Evolutionary conservation across 1,140 invertebrate species (phyloP).

Genomic region (Hyposmocoma kahamanoa): DNA sequence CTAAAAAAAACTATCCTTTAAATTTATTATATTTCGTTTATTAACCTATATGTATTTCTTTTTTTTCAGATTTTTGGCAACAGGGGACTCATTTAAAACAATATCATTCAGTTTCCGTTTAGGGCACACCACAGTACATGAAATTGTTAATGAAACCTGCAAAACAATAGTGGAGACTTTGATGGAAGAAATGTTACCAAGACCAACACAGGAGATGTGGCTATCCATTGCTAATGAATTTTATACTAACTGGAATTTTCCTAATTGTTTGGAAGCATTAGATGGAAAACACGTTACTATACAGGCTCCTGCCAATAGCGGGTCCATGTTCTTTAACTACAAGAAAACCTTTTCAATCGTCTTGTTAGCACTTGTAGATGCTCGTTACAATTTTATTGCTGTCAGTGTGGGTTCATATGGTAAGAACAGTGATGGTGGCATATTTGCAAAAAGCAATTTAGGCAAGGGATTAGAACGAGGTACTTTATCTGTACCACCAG

Average conservation of each 20-base stretch:
- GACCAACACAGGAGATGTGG: conserved; percentile 26
- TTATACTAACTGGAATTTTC: conserved; percentile 60
- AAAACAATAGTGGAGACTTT: background rate
- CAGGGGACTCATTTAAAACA: background rate
- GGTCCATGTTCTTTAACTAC: conserved; percentile 60
- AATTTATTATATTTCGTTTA: too few relatives aligned
- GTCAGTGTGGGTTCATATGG: conserved; percentile 66
- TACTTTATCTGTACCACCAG: background rate
- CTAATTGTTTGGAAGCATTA: conserved; percentile 61
- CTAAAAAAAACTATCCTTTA: too few relatives aligned
- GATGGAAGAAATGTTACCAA: background rate
- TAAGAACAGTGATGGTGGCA: conserved; percentile 49
- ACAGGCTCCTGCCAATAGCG: conserved; percentile 35
- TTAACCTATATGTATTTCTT: background rate
- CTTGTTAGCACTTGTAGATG: conserved; percentile 66
- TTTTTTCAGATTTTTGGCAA: background rate
- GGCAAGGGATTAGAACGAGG: conserved; percentile 4
- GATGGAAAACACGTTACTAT: conserved; percentile 66
- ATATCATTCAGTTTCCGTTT: background rate
- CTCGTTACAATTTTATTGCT: conserved; percentile 61
- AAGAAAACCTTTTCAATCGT: conserved; percentile 53
- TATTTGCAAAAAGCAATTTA: conserved; percentile 24
- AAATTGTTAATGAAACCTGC: background rate
- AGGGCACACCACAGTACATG: background rate
- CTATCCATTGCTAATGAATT: conserved; percentile 35